Evolutionary conservation across 2,888 invertebrate genomes (phyloP), one percentile per base, ranked within the genome.

Genomic region (Latheticus oryzae): DNA sequence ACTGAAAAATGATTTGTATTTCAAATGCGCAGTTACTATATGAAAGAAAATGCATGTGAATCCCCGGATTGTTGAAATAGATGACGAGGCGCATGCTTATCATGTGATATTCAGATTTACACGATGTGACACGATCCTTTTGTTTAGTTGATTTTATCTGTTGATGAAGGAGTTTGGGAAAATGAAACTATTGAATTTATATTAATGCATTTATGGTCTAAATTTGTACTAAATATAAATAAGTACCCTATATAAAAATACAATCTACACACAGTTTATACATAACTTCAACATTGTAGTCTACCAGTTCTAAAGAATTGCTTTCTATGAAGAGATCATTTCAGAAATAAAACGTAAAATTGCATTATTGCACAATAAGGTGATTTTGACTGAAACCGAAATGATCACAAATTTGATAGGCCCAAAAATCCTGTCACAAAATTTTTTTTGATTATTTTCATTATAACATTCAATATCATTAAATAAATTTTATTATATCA

Each of bases 161-260:
- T 28, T n/a, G n/a, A n/a, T n/a, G n/a, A n/a, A n/a, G 21, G 21
- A 19, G 21, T 5, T 19, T 17, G 4, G 23, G 28, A 43, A 59
- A 62, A 64, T 50, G 23, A 61, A 61, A 58, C 35, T 37, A 35
- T 15, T 8, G 9, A 50, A 62, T 40, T 60, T 52, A 58, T 62
- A 62, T 61, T 67, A 47, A 62, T 68, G 64, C 69, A 66, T 70
- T 70, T 70, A 71, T 64, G 66, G 32, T 70, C 75, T 75, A 76
- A 67, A 74, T 78, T 77, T 78, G 77, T 78, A 78, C 77, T 77
- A 77, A 77, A 76, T 77, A 77, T 76, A 75, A 73, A 77, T 75
- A 75, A 75, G 76, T 77, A 78, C 74, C 78, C 78, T 78, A 78
- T 78, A 78, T 77, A 79, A 79, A 78, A 79, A 79, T 78, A 79